These are phyloP conservation scores for Telmatochromis bifrenatus DNA, from an alignment of 2,113 vertebrate genomes.

Conservation along the genomic window DNA sequence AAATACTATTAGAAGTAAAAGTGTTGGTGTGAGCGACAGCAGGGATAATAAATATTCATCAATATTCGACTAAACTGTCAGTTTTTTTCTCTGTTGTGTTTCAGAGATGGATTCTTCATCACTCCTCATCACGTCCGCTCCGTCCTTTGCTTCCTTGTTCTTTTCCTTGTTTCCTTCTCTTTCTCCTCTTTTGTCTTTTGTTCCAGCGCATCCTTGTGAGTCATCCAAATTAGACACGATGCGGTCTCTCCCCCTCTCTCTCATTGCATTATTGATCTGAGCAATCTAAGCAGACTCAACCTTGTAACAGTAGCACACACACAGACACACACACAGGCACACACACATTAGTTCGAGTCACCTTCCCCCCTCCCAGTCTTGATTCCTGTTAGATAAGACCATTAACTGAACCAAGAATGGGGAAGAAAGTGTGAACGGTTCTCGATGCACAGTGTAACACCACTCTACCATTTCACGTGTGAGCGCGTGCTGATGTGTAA, in stretches of 20 bases:
- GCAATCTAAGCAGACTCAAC: conserved; percentile 26
- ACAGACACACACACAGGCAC: neutral
- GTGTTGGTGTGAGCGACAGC: neutral
- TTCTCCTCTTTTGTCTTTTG: neutral
- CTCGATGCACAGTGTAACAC: neutral
- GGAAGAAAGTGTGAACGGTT: neutral
- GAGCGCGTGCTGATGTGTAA: neutral
- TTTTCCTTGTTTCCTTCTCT: neutral
- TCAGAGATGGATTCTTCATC: neutral
- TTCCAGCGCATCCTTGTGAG: conserved; percentile 6
- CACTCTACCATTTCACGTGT: neutral
- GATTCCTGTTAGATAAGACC: conserved; percentile 28
- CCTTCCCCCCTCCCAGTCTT: neutral
- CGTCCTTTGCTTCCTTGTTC: neutral
- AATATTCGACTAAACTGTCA: neutral
- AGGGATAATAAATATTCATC: neutral
- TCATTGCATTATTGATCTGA: conserved; percentile 51
- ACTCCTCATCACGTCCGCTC: neutral
- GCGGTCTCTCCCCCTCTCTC: neutral
- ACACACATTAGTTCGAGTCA: neutral
- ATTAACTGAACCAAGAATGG: conserved; percentile 9
- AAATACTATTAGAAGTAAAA: neutral
- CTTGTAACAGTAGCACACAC: neutral
- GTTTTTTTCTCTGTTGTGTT: neutral
- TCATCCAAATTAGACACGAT: conserved; percentile 29